Percentiles rank a stretch among this genome's conserved stretches.
These are phyloP conservation scores for Oreochromis tanganicae DNA, from an alignment of 2,113 vertebrate genomes.

Conservation along the genomic window DNA sequence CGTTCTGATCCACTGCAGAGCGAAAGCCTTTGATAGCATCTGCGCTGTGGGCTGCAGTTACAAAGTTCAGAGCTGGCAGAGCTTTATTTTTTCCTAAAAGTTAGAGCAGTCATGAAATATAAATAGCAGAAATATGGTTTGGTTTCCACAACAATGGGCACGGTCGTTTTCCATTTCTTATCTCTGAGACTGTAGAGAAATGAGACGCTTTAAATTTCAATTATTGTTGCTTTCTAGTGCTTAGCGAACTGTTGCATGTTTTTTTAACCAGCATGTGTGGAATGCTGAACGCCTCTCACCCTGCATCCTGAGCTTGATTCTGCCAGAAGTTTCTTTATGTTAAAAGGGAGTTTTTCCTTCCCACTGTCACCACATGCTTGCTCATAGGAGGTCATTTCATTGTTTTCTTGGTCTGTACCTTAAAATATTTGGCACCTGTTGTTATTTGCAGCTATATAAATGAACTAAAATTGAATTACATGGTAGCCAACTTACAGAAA, in stretches of 20 bases:
- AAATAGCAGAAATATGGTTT: neutral
- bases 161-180: neutral
- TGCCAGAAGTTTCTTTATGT: neutral
- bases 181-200: neutral
- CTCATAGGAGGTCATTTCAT: neutral
- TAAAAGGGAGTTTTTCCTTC: neutral
- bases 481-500: neutral
- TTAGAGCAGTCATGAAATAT: neutral
- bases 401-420: neutral
- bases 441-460: neutral
- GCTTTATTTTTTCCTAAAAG: neutral
- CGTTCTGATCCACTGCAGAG: neutral
- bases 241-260: neutral
- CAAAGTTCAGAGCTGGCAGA: neutral
- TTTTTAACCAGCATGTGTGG: neutral
- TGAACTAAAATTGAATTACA: neutral
- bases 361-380: neutral
- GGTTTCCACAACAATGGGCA: neutral
- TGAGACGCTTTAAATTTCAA: neutral
- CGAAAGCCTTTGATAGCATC: constrained; percentile 36
- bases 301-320: neutral
- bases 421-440: neutral
- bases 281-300: neutral
- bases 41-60: constrained; percentile 4
- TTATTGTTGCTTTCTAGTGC: neutral